Percentiles rank a stretch among this genome's conserved stretches.
phyloP scores from a whole-genome alignment of 2,888 invertebrate species.

The Unio delphinus region DNA sequence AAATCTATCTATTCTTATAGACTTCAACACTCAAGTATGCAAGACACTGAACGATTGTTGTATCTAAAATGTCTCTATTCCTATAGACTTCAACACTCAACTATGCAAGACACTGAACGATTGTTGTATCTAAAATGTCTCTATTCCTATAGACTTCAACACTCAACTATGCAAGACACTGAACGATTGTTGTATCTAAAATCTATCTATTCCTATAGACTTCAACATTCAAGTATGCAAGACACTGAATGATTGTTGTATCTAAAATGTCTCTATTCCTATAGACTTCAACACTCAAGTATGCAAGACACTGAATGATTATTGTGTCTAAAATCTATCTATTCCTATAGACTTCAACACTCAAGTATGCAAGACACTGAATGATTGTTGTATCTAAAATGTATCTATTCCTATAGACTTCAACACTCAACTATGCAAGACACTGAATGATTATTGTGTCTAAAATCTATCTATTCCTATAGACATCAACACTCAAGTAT shows the following conservation, averaged over 20 bases:
- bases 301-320: not conserved
- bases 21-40: no score
- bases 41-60: no score
- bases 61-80: no score
- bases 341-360: slow-evolving; percentile 5
- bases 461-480: no score
- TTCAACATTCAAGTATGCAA: slow-evolving; percentile 16
- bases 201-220: no score
- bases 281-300: no score
- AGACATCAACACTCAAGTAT: slow-evolving; percentile 15
- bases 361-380: slow-evolving; percentile 13
- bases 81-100: slow-evolving; percentile 12
- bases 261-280: no score
- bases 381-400: not conserved
- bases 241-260: not conserved
- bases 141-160: no score
- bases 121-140: not conserved
- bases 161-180: slow-evolving; percentile 18
- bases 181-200: not conserved
- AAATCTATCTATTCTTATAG: no score
- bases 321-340: no score
- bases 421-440: slow-evolving; percentile 18
- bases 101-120: slow-evolving; percentile 1
- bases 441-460: not conserved
- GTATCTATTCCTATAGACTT: no score